These are phyloP conservation scores for Centroberyx gerrardi DNA, from an alignment of 2,797 vertebrate species.

Conservation along the genomic window DNA sequence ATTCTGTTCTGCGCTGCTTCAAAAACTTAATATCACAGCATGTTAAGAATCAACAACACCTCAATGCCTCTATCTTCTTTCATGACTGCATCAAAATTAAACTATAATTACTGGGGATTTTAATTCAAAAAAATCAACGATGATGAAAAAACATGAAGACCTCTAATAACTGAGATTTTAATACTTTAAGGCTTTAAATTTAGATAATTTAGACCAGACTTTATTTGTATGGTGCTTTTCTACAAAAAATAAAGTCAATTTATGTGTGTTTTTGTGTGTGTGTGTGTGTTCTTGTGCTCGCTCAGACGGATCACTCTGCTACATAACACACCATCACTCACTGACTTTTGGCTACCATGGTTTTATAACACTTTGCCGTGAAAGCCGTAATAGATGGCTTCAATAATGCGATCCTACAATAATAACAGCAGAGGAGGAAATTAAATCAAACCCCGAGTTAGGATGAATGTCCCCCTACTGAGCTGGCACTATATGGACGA, in stretches of 20 bases:
- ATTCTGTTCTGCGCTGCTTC: too few relatives aligned
- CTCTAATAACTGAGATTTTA: too few relatives aligned
- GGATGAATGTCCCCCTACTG: neutral
- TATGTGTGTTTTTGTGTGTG: neutral
- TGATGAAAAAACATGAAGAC: too few relatives aligned
- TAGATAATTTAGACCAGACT: too few relatives aligned
- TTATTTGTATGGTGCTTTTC: neutral
- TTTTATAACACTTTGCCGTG: conserved; percentile 8
- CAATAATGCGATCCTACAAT: conserved; percentile 13
- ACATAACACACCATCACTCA: neutral
- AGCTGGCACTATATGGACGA: conserved; percentile 15
- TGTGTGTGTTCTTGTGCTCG: neutral
- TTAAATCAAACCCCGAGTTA: conserved; percentile 14
- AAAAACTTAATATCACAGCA: too few relatives aligned
- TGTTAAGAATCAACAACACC: too few relatives aligned
- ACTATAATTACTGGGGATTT: too few relatives aligned
- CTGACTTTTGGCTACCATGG: neutral
- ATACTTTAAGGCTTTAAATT: too few relatives aligned
- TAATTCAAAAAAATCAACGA: too few relatives aligned
- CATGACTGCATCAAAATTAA: too few relatives aligned
- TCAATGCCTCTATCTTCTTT: too few relatives aligned
- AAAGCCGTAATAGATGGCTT: neutral
- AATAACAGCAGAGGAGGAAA: conserved; percentile 2
- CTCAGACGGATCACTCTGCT: neutral
- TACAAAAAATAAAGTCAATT: neutral